A percentile compares a stretch with the other conserved stretches of the same genome.
Conservation (phyloP, 2,113 vertebrate genomes). For the Psephotus haematonotus region DNA sequence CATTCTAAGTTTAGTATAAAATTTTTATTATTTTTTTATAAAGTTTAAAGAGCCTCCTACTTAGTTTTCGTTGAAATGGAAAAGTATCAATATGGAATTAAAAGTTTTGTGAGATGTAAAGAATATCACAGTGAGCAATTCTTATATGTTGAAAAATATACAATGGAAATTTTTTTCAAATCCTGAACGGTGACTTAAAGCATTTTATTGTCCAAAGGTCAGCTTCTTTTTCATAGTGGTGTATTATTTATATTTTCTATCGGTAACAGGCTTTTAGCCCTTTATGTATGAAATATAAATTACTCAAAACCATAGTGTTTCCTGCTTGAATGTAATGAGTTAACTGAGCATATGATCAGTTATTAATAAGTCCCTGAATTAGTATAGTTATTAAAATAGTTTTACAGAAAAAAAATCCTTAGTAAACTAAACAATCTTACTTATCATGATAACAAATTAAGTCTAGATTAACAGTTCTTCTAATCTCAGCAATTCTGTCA, state of each 20-base stretch:
- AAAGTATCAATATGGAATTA: neutral
- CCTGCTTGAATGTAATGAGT: neutral
- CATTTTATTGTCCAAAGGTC: neutral
- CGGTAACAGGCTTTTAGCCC: neutral
- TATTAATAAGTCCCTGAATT: neutral
- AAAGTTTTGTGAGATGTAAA: neutral
- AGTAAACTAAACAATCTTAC: neutral
- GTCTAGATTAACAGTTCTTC: neutral
- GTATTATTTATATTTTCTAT: neutral
- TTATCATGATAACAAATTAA: neutral
- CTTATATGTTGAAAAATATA: neutral
- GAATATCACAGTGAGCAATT: neutral
- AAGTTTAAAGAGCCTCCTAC: neutral
- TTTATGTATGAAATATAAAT: neutral
- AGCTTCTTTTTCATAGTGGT: neutral
- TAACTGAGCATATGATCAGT: neutral
- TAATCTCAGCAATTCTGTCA: neutral
- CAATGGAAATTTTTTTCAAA: neutral
- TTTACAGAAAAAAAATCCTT: neutral
- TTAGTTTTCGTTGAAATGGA: neutral
- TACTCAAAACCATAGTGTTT: neutral
- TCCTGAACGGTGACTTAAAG: neutral
- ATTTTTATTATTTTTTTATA: neutral
- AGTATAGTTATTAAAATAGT: neutral
- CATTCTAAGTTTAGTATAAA: neutral